phyloP scores from a whole-genome alignment of 2,113 vertebrate genomes.

The Tinamus guttatus region DNA sequence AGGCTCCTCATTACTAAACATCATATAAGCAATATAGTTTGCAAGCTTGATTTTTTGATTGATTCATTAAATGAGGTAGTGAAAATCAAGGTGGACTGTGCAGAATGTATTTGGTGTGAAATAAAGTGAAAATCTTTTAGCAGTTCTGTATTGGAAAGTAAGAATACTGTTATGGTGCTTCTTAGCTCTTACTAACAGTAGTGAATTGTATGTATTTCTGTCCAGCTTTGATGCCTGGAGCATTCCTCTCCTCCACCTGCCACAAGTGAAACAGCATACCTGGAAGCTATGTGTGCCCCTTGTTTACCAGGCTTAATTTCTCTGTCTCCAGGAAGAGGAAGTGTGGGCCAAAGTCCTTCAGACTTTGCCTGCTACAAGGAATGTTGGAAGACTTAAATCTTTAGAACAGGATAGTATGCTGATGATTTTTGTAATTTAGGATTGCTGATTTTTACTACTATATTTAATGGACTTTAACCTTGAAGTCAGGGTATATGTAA shows the following conservation, averaged over 20 bases:
- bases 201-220: background rate
- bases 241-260: background rate
- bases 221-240: background rate
- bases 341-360: background rate
- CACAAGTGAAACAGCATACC: background rate
- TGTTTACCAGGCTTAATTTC: background rate
- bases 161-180: background rate
- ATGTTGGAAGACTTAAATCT: background rate
- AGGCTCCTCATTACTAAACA: background rate
- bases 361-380: background rate
- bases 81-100: background rate
- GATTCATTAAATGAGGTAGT: background rate
- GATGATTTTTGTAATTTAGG: background rate
- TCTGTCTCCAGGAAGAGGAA: background rate
- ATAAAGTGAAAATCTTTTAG: background rate
- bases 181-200: background rate
- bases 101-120: background rate
- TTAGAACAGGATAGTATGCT: background rate
- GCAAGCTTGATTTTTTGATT: background rate
- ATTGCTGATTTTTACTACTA: background rate
- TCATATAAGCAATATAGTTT: background rate
- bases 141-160: background rate
- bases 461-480: background rate
- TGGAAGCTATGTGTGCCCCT: rapidly evolving
- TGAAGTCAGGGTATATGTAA: background rate